A percentile compares a stretch with the other conserved stretches of the same genome.
Evolutionary conservation across 1,140 invertebrate genomes (phyloP).

Genomic region (Eubasilissa regina): DNA sequence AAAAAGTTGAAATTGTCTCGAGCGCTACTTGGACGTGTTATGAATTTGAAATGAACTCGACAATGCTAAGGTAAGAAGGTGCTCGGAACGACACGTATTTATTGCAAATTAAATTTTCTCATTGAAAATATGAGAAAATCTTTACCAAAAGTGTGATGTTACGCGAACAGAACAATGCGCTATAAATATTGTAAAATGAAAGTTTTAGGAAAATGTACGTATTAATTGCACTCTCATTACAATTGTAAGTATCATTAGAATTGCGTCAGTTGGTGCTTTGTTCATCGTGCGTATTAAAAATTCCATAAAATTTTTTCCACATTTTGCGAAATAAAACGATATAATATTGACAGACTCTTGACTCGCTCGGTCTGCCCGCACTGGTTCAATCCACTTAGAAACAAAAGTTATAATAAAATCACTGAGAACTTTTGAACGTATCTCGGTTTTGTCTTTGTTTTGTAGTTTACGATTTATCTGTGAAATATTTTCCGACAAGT

Average conservation of each 20-base stretch:
- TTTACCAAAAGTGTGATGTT: no score
- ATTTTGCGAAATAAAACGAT: no score
- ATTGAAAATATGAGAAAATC: no score
- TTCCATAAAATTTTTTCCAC: no score
- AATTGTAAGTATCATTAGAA: no score
- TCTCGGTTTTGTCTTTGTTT: constrained; percentile 22
- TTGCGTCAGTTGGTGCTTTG: no score
- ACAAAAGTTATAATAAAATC: constrained; percentile 33
- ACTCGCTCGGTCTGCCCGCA: not conserved
- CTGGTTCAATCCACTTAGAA: not conserved
- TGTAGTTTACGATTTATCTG: constrained; percentile 35
- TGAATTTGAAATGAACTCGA: constrained; percentile 59
- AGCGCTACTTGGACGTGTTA: constrained; percentile 56
- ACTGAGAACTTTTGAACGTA: constrained; percentile 30
- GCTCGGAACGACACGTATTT: not conserved
- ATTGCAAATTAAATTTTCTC: no score
- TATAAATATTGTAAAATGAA: no score
- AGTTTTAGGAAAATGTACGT: no score
- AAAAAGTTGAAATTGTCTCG: constrained; percentile 57
- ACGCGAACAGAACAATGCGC: no score
- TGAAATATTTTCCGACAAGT: constrained; percentile 35
- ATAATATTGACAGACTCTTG: not conserved
- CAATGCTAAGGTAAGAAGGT: constrained; percentile 18
- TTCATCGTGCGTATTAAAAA: no score
- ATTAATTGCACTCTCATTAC: no score